A percentile compares a stretch with the other conserved stretches of the same genome.
Conservation (phyloP, 1,140 invertebrate genomes). For the Drosophila quadrilineata region DNA sequence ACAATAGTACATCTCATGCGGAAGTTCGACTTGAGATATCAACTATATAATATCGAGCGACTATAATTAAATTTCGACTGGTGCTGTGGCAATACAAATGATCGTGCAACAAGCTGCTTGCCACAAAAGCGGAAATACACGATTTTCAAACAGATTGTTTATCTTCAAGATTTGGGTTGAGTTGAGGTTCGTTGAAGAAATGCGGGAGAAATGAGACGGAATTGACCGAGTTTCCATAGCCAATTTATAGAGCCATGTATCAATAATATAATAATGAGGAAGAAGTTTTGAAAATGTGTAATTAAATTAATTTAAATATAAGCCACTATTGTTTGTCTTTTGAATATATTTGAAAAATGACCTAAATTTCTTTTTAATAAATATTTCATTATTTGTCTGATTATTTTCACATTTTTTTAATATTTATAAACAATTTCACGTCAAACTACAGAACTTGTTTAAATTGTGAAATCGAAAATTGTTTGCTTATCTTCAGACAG, state of each 20-base stretch:
- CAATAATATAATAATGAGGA: no score
- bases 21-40: constrained; percentile 46
- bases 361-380: no score
- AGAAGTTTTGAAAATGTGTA: no score
- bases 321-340: no score
- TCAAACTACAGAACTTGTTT: not conserved
- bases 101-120: constrained; percentile 28
- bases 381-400: no score
- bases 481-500: not conserved
- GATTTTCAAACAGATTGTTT: constrained; percentile 43
- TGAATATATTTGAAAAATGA: no score
- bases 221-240: no score
- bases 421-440: not conserved
- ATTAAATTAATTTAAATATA: no score
- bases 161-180: constrained; percentile 44
- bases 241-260: no score
- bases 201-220: no score
- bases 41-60: constrained; percentile 37
- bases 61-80: constrained; percentile 29
- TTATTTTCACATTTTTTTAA: no score
- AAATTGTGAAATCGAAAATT: constrained; percentile 6
- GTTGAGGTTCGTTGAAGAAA: no score
- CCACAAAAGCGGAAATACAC: constrained; percentile 58
- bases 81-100: constrained; percentile 53
- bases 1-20: constrained; percentile 13